A percentile compares a stretch with the other conserved stretches of the same genome.
phyloP scores from a whole-genome alignment of 2,797 vertebrate species.

The Muscicapa comitata region DNA sequence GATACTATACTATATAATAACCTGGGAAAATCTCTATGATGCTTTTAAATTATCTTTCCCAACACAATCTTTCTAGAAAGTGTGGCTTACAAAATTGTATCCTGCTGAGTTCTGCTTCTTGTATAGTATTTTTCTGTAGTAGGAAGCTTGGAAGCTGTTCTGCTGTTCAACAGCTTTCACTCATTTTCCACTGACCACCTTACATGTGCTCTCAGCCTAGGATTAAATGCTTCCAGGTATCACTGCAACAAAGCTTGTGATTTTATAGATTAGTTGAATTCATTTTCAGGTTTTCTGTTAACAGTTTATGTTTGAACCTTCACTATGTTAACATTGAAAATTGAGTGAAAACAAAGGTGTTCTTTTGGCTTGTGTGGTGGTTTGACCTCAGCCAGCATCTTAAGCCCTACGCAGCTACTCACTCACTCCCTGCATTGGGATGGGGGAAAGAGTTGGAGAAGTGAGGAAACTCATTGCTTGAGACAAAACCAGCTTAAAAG shows the following conservation, averaged over 20 bases:
- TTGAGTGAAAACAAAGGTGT: not conserved
- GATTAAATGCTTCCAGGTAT: not conserved
- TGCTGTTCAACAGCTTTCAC: not conserved
- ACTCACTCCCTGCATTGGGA: accelerated
- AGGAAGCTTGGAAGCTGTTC: not conserved
- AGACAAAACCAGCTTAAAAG: not conserved
- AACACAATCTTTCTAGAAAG: not conserved
- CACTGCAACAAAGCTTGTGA: not conserved
- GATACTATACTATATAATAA: not conserved
- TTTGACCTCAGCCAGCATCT: not conserved
- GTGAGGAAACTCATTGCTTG: not conserved
- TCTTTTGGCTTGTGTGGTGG: not conserved
- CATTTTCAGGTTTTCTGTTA: not conserved
- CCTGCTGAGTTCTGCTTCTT: not conserved
- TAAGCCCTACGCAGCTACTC: not conserved
- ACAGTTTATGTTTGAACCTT: not conserved
- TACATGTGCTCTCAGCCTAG: not conserved
- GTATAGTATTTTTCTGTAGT: not conserved
- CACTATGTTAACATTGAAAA: not conserved
- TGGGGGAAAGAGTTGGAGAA: not conserved
- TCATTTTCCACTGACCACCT: not conserved
- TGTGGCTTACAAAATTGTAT: not conserved
- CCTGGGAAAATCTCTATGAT: not conserved
- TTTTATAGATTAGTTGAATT: not conserved
- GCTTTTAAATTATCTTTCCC: not conserved